Evolutionary conservation across 2,888 invertebrate genomes (phyloP).

Genomic region (Idaea biselata): DNA sequence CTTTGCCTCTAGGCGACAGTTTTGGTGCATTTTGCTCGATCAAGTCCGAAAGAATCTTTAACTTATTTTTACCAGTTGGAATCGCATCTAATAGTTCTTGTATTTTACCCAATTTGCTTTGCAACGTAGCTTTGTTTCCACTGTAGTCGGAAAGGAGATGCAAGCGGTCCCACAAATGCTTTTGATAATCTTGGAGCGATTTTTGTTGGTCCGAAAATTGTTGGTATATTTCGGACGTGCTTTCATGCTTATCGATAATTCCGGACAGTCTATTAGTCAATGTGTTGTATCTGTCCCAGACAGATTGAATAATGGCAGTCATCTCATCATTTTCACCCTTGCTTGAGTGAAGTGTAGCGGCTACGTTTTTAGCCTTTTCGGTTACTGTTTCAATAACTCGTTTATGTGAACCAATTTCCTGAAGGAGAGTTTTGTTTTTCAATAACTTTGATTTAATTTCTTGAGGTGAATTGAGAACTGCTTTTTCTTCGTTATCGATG

Average conservation of each 20-base stretch:
- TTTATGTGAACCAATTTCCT: constrained; percentile 95
- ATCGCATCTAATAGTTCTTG: constrained; percentile 89
- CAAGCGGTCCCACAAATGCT: constrained; percentile 93
- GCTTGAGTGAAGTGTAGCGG: constrained; percentile 79
- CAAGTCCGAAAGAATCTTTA: constrained; percentile 87
- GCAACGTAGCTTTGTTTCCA: constrained; percentile 92
- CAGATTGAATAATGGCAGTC: constrained; percentile 84
- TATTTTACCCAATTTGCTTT: constrained; percentile 89
- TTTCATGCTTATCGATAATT: constrained; percentile 87
- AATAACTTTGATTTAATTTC: constrained; percentile 91
- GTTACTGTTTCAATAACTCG: constrained; percentile 93
- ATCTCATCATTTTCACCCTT: constrained; percentile 83
- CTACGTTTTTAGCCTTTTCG: constrained; percentile 90
- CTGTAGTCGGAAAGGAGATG: constrained; percentile 91
- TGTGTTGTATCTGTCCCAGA: constrained; percentile 88
- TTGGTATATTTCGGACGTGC: constrained; percentile 89
- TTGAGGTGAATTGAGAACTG: constrained; percentile 88
- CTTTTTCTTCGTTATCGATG: constrained; percentile 85
- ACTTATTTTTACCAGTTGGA: constrained; percentile 88
- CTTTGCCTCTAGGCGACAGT: constrained; percentile 90
- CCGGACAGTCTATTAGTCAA: constrained; percentile 84
- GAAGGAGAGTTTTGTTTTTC: constrained; percentile 91
- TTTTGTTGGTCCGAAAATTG: constrained; percentile 93
- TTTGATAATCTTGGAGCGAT: constrained; percentile 93
- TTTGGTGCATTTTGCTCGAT: constrained; percentile 85